Evolutionary conservation across 2,113 vertebrate genomes (phyloP).

Genomic region (Struthio camelus): DNA sequence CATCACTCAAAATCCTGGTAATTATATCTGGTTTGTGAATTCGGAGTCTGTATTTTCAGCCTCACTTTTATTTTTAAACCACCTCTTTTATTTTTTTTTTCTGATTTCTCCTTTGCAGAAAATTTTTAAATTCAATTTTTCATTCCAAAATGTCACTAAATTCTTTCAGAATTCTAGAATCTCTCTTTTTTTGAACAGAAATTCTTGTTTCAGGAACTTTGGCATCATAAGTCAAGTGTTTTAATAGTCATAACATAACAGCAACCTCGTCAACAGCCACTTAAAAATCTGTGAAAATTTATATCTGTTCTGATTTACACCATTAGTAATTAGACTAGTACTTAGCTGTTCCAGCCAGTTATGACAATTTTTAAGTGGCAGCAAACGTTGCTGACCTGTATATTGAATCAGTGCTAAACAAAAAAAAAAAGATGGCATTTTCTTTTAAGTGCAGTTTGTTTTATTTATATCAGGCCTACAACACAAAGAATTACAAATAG

Average conservation of each 20-base stretch:
- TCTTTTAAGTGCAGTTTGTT: not conserved
- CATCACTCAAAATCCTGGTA: not conserved
- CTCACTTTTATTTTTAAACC: slow-evolving; percentile 37
- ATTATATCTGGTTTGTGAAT: slow-evolving; percentile 12
- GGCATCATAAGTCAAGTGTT: not conserved
- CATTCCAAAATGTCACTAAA: not conserved
- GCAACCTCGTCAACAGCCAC: not conserved
- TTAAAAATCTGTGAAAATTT: not conserved
- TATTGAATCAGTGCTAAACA: not conserved
- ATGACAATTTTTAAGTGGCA: not conserved
- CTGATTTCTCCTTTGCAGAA: not conserved
- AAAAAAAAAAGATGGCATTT: not conserved
- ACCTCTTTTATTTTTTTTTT: not conserved
- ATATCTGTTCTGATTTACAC: not conserved
- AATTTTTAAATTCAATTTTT: not conserved
- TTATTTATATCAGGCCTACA: not conserved
- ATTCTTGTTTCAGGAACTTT: not conserved
- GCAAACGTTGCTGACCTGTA: not conserved
- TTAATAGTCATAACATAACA: not conserved
- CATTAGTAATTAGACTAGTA: not conserved
- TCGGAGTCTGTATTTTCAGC: not conserved
- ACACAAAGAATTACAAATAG: not conserved
- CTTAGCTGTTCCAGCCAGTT: not conserved
- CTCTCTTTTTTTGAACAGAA: not conserved
- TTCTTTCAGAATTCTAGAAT: not conserved